Evolutionary conservation across 1,140 invertebrate species (phyloP), one percentile per base, ranked within the genome.

Genomic region (Lutraria rhynchaena): DNA sequence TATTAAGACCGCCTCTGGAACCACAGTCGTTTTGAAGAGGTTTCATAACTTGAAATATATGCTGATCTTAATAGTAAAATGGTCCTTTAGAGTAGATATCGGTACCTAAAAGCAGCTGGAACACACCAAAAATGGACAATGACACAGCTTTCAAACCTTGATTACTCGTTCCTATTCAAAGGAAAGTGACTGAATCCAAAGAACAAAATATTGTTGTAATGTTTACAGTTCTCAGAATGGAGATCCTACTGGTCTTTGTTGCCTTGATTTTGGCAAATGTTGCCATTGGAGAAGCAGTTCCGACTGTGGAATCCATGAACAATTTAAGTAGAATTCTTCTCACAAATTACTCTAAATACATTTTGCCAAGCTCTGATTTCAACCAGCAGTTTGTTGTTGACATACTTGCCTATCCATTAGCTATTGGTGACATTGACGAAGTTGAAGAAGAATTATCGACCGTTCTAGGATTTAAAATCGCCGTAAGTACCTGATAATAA

Each of bases 381-480:
- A 35, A 27, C 1, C 19, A 49, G 9, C 29, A 49, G 27, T 69
- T 69, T 29, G 3, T 13, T 29, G 17, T 69, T 4, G 22, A 49
- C n/a, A 27, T 69, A 4, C 2, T 9, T 13, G 44, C 29, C 3
- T n/a, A 11, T 3, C 65, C 49, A 4, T 27, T 69, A 13, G 65
- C 65, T 19, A 35, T 69, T 22, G 65, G 65, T 17, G 65, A 69
- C 41, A 46, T 74, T n/a, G 51, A 57, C n/a, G 49, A 74, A 27
- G 29, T 74, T 13, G 51, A 74, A 37, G 70, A 74, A 53, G 37
- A 37, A 58, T 53, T 74, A 15, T 74, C 70, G 27, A 57, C 70
- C 11, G 70, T 74, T 29, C 33, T 74, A 33, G 19, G 27, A 3
- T 74, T 74, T 44, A 58, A 46, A 3, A 46, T 7, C 22, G 7